Evolutionary conservation across 2,888 invertebrate genomes (phyloP).

Genomic region (Scaptomyza tumidula): DNA sequence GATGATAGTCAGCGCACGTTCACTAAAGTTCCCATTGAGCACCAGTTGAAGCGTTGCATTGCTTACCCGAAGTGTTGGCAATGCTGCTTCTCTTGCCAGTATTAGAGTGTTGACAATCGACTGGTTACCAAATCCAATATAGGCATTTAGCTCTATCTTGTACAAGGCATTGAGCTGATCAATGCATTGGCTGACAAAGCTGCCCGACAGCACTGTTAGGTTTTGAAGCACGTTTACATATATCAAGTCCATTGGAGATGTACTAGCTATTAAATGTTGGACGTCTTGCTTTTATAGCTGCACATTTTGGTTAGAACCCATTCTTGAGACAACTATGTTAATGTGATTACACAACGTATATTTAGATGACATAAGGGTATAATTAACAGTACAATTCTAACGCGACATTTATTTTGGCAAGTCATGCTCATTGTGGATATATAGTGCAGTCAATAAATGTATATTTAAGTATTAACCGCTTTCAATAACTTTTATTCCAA

Average conservation of each 20-base stretch:
- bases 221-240: constrained; percentile 55
- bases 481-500: background rate
- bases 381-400: constrained; percentile 23
- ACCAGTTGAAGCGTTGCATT: constrained; percentile 21
- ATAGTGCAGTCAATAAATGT: too few relatives aligned
- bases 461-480: background rate
- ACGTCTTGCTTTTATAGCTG: constrained; percentile 45
- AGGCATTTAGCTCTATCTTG: constrained; percentile 52
- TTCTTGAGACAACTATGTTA: constrained; percentile 2
- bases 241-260: constrained; percentile 48
- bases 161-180: constrained; percentile 52
- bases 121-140: constrained; percentile 45
- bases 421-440: background rate
- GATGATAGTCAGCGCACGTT: constrained; percentile 53
- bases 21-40: constrained; percentile 56
- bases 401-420: background rate
- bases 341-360: background rate
- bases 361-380: background rate
- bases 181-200: constrained; percentile 38
- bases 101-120: constrained; percentile 9
- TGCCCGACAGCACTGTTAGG: constrained; percentile 32
- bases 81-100: background rate
- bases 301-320: background rate
- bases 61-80: constrained; percentile 42
- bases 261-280: background rate